phyloP scores from a whole-genome alignment of 2,113 vertebrate genomes.

The Sinocyclocheilus rhinocerous region DNA sequence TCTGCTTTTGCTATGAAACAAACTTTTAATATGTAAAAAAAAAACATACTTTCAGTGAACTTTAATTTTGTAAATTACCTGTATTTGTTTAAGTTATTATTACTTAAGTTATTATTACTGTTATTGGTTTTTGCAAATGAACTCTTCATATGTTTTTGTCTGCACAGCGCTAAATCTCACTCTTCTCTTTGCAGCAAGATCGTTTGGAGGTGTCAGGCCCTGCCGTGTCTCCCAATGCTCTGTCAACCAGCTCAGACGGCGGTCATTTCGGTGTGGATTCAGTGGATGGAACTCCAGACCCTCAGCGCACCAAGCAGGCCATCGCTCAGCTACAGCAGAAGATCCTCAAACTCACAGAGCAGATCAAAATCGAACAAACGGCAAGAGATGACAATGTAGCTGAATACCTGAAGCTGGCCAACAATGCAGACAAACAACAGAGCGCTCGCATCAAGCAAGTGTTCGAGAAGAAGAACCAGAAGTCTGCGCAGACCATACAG shows the following conservation, averaged over 20 bases:
- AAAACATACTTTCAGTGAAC: too few relatives aligned
- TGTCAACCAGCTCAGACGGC: conserved; percentile 86
- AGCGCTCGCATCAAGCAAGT: conserved; percentile 97
- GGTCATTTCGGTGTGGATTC: conserved; percentile 81
- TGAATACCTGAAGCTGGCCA: conserved; percentile 94
- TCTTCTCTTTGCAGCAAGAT: conserved; percentile 74
- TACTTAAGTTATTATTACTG: too few relatives aligned
- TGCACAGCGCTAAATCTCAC: background rate
- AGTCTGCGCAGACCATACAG: conserved; percentile 93
- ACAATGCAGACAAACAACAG: conserved; percentile 96
- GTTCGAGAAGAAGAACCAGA: conserved; percentile 99
- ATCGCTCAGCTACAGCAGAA: conserved; percentile 96
- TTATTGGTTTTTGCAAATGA: too few relatives aligned
- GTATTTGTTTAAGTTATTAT: too few relatives aligned
- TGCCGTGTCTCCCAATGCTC: conserved; percentile 87
- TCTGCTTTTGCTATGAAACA: too few relatives aligned
- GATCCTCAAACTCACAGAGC: conserved; percentile 94
- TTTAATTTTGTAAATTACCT: too few relatives aligned
- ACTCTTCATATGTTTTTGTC: background rate
- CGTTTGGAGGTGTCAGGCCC: conserved; percentile 79
- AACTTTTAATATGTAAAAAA: too few relatives aligned
- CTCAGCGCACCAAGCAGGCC: conserved; percentile 94
- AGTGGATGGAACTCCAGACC: conserved; percentile 90
- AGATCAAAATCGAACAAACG: conserved; percentile 98
- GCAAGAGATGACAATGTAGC: conserved; percentile 96